Percentiles rank a stretch among this genome's conserved stretches.
These are phyloP conservation scores for Merops nubicus DNA, from an alignment of 2,113 vertebrate species.

Conservation along the genomic window DNA sequence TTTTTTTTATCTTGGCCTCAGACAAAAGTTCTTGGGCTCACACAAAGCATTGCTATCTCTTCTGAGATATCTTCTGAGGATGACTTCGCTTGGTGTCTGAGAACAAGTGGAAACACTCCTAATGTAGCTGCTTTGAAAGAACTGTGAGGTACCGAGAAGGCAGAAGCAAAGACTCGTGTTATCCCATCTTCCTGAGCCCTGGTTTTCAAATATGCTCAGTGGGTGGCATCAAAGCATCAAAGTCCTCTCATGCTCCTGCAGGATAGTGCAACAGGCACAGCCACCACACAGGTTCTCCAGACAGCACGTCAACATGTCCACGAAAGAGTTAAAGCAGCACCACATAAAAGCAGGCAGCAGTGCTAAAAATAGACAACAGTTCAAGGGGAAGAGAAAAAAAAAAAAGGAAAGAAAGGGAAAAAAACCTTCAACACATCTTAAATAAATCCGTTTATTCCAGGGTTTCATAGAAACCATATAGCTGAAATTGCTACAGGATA, in stretches of 20 bases:
- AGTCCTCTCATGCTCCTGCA: background rate
- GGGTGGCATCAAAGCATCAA: background rate
- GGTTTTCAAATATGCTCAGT: background rate
- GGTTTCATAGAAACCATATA: conserved; percentile 60
- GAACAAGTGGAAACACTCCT: background rate
- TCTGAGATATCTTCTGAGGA: background rate
- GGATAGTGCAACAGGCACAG: background rate
- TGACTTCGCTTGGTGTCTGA: background rate
- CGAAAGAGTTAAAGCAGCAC: conserved; percentile 38
- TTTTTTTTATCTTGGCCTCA: background rate
- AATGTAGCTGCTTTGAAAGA: background rate
- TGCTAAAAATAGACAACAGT: conserved; percentile 59
- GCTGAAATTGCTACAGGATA: conserved; percentile 53
- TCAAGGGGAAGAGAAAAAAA: background rate
- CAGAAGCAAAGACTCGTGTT: background rate
- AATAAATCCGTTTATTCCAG: conserved; percentile 51
- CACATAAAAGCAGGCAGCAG: background rate
- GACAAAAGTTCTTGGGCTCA: background rate
- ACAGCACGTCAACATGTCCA: fast-evolving
- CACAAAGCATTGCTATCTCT: background rate
- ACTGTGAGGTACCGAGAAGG: background rate
- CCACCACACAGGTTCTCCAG: fast-evolving
- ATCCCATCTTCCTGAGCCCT: background rate
- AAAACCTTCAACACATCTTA: background rate
- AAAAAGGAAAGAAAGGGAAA: background rate